Base-by-base conservation (phyloP, 2,113 vertebrate species). In the Speoplatyrhinus poulsoni region DNA sequence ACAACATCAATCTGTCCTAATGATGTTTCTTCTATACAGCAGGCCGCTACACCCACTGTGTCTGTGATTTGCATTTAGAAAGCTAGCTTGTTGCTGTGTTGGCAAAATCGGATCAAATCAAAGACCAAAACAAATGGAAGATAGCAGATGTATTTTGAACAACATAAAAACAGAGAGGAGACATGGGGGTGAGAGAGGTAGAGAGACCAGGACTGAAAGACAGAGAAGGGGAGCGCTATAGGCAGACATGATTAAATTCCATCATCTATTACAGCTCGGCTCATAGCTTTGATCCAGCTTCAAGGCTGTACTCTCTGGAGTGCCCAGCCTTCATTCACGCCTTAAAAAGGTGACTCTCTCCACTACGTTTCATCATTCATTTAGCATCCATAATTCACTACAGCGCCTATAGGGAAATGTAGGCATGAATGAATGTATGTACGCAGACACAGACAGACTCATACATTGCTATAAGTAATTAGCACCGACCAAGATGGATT, bases 221-320 rank as follows among this genome's bases (percentile, higher is more conserved):
- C 12, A 46, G 32, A 65, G 52, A 57, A 55, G 52, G 52, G 62
- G 70, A 62, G 71, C 16, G 57, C 70, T 73, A 57, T 68, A 68
- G 68, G 77, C 76, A 85, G 80, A 86, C 81, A 83, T 80, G 81
- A 87, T 90, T 91, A 80, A 84, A 90, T 82, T 79, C 77, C 62
- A 84, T 85, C 77, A 86, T 90, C 79, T 88, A 80, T 88, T 87
- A 87, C 52, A 59, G 77, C 75, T 81, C 15, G 10, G 65, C 73
- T 77, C 48, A 5, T 36, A 59, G 74, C 88, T 90, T 90, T 89
- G 85, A 89, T 89, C 85, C 58, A 69, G 70, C 82, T 89, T 90
- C 88, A 91, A 88, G 87, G 89, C 87, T 76, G 19, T 76, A 80
- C 65, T 82, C 78, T 77, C 52, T 49, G 52, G 75, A 49, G 63